Base-by-base conservation (phyloP, 2,113 vertebrate genomes). In the Mystacornis crossleyi region DNA sequence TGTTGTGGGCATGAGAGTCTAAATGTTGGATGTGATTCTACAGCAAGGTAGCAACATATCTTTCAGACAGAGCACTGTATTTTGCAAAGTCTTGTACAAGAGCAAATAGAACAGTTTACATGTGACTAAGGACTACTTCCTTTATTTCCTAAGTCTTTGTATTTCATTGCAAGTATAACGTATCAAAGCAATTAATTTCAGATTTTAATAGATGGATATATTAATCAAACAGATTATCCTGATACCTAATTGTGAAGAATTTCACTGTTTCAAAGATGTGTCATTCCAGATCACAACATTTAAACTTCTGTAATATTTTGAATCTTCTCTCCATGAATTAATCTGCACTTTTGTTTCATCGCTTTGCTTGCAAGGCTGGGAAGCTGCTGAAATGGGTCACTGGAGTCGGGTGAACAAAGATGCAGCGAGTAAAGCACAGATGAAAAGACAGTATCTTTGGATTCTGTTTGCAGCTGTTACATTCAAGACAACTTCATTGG, bases 401-500 rank as follows among this genome's bases (percentile, higher is more conserved):
- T 77, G 57, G 54, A 48, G 58, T 2, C 61, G 47, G 6, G 14
- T 81, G 90, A 90, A 45, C n/a, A 85, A 90, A 79, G 23, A 10
- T 4, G 26, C 8, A 36, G 51, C 61, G 55, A 69, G 26, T 53
- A 61, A 67, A 95, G 34, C 6, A 1, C 79, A 55, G 62, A 58
- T 77, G 73, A 85, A 85, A 71, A 43, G 36, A 26, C 14, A 23
- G 0, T 73, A 48, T 74, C 28, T 61, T 79, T 80, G 42, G 34
- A 18, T 69, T 82, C 38, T 65, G 12, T 71, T 80, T 82, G 85
- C 91, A 87, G 91, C 88, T 96, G 67, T 77, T 95, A 51, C 40
- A 78, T 69, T 88, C 45, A 72, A 67, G 48, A 61, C 80, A 83
- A 34, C 81, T 92, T 94, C 40, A 74, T 43, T 87, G 38, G 71